Conservation (phyloP, 2,113 vertebrate species). For the Mystacornis crossleyi region DNA sequence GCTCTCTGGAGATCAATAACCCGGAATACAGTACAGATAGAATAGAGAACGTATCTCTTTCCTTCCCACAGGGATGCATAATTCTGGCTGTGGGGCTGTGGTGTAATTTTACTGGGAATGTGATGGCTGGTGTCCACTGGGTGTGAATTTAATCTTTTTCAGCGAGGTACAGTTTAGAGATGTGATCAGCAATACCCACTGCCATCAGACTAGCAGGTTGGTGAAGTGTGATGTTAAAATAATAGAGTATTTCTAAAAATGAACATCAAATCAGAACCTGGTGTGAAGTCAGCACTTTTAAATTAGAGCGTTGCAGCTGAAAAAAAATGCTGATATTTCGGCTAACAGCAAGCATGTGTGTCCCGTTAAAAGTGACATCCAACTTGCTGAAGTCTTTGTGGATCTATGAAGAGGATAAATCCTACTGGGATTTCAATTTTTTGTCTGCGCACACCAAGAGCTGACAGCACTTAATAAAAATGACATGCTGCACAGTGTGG, state of each 20-base stretch:
- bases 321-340: neutral
- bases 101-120: neutral
- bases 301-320: neutral
- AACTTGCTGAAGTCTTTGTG: neutral
- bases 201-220: neutral
- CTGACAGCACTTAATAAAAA: constrained; percentile 23
- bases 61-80: neutral
- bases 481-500: neutral
- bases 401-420: neutral
- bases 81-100: neutral
- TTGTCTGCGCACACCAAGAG: neutral
- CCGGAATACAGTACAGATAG: neutral
- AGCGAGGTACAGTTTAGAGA: neutral
- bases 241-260: neutral
- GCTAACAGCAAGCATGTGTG: neutral
- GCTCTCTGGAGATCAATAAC: neutral
- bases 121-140: neutral
- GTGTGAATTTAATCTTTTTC: neutral
- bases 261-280: neutral
- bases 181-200: neutral
- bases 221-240: neutral
- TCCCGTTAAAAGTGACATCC: neutral
- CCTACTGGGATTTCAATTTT: neutral
- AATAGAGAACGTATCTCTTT: neutral
- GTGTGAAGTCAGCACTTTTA: neutral